These are phyloP conservation scores for Trisateles emortualis DNA, from an alignment of 2,888 invertebrate genomes.

Conservation along the genomic window DNA sequence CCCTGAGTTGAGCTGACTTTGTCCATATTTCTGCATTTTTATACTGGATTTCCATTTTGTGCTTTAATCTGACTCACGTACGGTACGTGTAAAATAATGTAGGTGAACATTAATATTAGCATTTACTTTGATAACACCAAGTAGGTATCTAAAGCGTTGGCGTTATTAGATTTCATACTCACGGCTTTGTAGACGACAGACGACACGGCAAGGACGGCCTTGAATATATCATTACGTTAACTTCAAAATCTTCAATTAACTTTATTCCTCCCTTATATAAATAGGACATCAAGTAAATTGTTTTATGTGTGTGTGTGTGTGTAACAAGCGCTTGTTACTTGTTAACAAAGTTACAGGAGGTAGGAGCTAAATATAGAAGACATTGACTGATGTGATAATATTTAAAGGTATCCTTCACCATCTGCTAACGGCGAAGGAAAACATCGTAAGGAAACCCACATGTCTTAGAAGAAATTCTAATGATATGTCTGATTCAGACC, in stretches of 20 bases:
- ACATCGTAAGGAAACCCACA: too few relatives aligned
- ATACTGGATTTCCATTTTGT: too few relatives aligned
- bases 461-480: too few relatives aligned
- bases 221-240: slow-evolving; percentile 3
- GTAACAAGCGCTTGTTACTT: background rate
- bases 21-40: too few relatives aligned
- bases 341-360: background rate
- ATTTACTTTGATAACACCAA: background rate
- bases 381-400: too few relatives aligned
- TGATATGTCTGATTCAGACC: too few relatives aligned
- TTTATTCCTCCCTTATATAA: slow-evolving; percentile 29
- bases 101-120: background rate
- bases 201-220: background rate
- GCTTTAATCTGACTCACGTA: too few relatives aligned
- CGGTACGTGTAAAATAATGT: background rate
- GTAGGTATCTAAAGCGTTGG: background rate
- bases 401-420: too few relatives aligned
- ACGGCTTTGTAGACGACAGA: background rate
- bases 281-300: slow-evolving; percentile 11
- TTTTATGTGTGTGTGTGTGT: background rate
- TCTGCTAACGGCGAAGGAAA: too few relatives aligned
- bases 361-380: too few relatives aligned
- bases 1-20: too few relatives aligned
- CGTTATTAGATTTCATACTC: slow-evolving; percentile 7
- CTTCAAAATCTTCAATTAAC: slow-evolving; percentile 25